Evolutionary conservation across 2,888 invertebrate genomes (phyloP), one percentile per base, ranked within the genome.

Genomic region (Pseudeuparius sepicola): DNA sequence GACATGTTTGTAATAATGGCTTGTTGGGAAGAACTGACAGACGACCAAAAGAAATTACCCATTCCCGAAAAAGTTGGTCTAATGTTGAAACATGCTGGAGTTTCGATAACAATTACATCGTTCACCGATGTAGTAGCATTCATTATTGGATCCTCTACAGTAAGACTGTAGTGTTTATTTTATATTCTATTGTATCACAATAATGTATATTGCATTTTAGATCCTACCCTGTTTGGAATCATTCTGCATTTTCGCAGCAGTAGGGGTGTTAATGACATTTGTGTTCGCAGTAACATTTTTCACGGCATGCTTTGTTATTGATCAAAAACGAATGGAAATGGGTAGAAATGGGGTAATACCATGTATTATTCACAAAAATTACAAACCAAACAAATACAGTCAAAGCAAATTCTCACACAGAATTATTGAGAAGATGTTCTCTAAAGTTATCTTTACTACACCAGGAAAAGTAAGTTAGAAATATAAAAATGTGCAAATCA

Each of bases 1-100:
- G 87, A 88, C 53, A 83, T 86, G 73, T 86, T 88, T 60, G 83
- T 88, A 1, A 81, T 87, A 64, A 74, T 78, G 64, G 78, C 81
- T 12, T 78, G 80, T 53, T 83, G 80, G 79, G 73, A 77, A 41
- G 75, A 80, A 52, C 56, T 76, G 9, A 61, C 72, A 6, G 59
- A 64, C 24, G 63, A 70, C 30, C 65, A 70, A 42, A 63, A 65
- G 46, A 60, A 64, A 35, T 65, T 69, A 46, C 66, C 71, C 44
- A 52, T 80, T 16, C 68, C 72, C n/a, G 69, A 77, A 48, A 71
- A 71, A 59, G 66, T 85, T 33, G 85, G 76, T 1, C 55, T 73
- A 24, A 76, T 80, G 68, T 56, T 86, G 33, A 74, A 78, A 56
- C 83, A 85, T 55, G 85, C 85, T 4, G 87, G 87, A 2, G 80